phyloP scores from a whole-genome alignment of 2,113 vertebrate species.

The Edolisoma coerulescens region DNA sequence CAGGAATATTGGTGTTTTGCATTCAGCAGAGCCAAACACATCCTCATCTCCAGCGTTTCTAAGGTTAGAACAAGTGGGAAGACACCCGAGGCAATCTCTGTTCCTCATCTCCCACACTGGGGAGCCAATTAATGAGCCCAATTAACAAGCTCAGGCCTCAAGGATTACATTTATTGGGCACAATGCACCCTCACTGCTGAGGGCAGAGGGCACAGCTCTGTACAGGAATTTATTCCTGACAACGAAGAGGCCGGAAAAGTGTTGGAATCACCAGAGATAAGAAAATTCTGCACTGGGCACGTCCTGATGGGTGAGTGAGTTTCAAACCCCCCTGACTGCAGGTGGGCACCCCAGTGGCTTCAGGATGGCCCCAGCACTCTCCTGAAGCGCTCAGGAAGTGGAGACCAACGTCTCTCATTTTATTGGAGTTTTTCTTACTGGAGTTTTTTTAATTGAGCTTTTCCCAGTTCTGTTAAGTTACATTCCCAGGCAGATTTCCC shows the following conservation, averaged over 20 bases:
- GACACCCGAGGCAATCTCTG: background rate
- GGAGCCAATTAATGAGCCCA: background rate
- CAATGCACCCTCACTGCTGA: background rate
- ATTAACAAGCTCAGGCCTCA: background rate
- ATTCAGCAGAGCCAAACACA: background rate
- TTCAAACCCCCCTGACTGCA: background rate
- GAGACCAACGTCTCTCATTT: background rate
- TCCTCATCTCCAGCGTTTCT: background rate
- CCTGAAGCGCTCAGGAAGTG: background rate
- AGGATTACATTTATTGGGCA: background rate
- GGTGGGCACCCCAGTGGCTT: background rate
- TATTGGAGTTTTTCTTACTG: background rate
- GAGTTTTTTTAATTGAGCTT: background rate
- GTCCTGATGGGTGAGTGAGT: background rate
- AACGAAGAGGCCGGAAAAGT: background rate
- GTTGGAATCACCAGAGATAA: background rate
- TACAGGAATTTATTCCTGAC: background rate
- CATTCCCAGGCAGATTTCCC: background rate
- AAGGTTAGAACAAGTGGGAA: background rate
- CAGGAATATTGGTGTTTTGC: accelerated
- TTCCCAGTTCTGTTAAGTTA: background rate
- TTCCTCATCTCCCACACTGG: background rate
- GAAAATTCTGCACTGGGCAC: background rate
- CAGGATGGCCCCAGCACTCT: too few species aligned
- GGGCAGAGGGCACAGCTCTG: background rate